A percentile compares a stretch with the other conserved stretches of the same genome.
Conservation (phyloP, 1,140 invertebrate species). For the Caerostris extrusa region DNA sequence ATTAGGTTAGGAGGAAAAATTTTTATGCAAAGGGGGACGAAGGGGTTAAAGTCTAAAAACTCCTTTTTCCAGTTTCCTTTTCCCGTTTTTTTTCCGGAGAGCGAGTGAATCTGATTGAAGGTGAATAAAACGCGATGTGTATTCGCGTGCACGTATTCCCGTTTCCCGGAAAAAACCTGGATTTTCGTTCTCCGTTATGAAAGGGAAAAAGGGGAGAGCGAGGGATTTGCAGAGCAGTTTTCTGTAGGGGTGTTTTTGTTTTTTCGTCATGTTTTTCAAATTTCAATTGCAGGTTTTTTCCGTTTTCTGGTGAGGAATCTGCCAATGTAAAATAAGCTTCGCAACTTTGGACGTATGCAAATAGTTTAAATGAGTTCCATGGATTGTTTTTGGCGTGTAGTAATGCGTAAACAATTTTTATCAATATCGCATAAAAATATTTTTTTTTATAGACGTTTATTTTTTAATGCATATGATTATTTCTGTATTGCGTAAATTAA, state of each 20-base stretch:
- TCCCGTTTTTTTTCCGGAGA: not conserved
- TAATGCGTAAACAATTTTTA: too few relatives aligned
- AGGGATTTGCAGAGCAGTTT: not conserved
- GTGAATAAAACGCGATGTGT: conserved; percentile 49
- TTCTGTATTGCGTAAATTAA: too few relatives aligned
- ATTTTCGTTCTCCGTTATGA: conserved; percentile 9
- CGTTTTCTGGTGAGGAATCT: not conserved
- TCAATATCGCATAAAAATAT: too few relatives aligned
- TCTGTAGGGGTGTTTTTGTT: not conserved
- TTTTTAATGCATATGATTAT: too few relatives aligned
- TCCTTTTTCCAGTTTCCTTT: not conserved
- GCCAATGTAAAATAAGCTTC: not conserved
- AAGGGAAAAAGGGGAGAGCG: not conserved
- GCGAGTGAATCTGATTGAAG: conserved; percentile 48
- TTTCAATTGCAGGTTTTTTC: conserved; percentile 5
- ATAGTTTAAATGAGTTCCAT: not conserved
- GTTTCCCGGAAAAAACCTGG: conserved; percentile 40
- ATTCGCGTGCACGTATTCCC: conserved; percentile 58
- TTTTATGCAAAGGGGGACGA: conserved; percentile 57
- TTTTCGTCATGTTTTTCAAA: conserved; percentile 14
- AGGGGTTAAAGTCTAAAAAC: conserved; percentile 69
- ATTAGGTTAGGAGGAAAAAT: conserved; percentile 63
- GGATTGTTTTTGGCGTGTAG: not conserved
- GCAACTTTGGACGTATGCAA: not conserved
- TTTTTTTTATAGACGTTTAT: too few relatives aligned